Percentiles rank a stretch among this genome's conserved stretches.
These are phyloP conservation scores for Bellardia pandia DNA, from an alignment of 2,888 invertebrate species.

Conservation along the genomic window DNA sequence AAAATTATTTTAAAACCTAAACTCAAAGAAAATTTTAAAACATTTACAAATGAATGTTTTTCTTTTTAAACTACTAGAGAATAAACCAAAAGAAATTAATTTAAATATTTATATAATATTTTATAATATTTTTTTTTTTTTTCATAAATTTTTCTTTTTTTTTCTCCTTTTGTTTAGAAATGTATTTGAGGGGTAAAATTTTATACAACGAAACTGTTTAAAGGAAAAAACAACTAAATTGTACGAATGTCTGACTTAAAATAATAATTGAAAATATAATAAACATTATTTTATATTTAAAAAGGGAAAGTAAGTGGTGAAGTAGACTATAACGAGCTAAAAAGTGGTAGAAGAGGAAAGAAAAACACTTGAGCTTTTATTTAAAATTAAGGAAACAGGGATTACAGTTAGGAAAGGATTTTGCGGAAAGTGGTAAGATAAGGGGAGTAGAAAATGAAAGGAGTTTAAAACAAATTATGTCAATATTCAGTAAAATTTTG, in stretches of 20 bases:
- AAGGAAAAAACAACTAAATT: slow-evolving; percentile 47
- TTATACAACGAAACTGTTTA: neutral
- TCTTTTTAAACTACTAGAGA: neutral
- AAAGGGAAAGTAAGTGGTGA: neutral
- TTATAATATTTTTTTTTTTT: neutral
- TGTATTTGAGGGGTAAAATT: slow-evolving; percentile 14
- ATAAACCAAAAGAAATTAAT: slow-evolving; percentile 7
- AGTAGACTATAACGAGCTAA: slow-evolving; percentile 19
- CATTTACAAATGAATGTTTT: too few species aligned
- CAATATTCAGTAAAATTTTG: neutral
- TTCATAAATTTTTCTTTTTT: neutral
- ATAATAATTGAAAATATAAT: slow-evolving; percentile 24
- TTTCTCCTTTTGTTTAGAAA: neutral
- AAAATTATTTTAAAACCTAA: neutral
- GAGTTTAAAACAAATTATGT: neutral
- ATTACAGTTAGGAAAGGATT: neutral
- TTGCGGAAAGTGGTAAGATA: neutral
- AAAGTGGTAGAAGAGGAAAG: neutral
- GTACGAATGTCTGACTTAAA: slow-evolving; percentile 66
- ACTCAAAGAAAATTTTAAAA: neutral
- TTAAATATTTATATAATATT: slow-evolving; percentile 10
- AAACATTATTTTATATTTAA: slow-evolving; percentile 23
- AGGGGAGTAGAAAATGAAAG: neutral
- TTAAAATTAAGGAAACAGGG: neutral
- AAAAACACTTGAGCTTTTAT: slow-evolving; percentile 62